Base-by-base conservation (phyloP, 2,888 invertebrate species). In the Eupithecia abbreviata region DNA sequence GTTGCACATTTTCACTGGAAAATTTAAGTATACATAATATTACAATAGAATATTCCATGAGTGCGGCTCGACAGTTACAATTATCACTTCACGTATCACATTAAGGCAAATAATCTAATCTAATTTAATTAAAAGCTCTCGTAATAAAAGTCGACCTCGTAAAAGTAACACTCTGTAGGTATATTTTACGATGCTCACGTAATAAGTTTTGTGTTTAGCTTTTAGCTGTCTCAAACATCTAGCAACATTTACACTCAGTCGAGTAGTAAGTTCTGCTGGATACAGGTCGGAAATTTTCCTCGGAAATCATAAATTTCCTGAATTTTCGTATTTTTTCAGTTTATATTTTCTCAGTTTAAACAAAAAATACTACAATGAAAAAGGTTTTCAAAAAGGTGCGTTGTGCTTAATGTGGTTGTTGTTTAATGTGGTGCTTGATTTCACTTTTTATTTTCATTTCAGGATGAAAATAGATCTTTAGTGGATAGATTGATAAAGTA, bases 401-500 rank as follows among this genome's bases (percentile, higher is more conserved):
- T 51, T 75, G 45, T 49, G 42, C 13, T 49, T n/a, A 9, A 49
- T 47, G 18, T 72, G 3, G 5, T 72, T 18, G 18, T 47, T 47
- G 4, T 42, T 62, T 47, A 18, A 41, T 62, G 18, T 66, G n/a
- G 9, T 51, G n/a, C 42, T 51, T 10, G 3, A 47, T 12, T 65
- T 43, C 49, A 13, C 18, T 51, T 71, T 80, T 66, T 72, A 76
- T 75, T 74, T 77, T 77, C 51, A 41, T 96, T 96, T 80, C 95
- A 98, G 97, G 97, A 97, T 88, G 98, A 99, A 95, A 98, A 98
- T 93, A 96, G 97, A 65, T 96, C 97, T 81, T 94, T 99, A 82
- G 96, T 98, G 77, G 98, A 98, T 82, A 96, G 98, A 84, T 96
- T 99, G 85, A 98, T 99, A 91, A 97, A 97, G 84, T 97, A 98